Evolutionary conservation across 2,113 vertebrate species (phyloP).

Genomic region (Diadophis punctatus): DNA sequence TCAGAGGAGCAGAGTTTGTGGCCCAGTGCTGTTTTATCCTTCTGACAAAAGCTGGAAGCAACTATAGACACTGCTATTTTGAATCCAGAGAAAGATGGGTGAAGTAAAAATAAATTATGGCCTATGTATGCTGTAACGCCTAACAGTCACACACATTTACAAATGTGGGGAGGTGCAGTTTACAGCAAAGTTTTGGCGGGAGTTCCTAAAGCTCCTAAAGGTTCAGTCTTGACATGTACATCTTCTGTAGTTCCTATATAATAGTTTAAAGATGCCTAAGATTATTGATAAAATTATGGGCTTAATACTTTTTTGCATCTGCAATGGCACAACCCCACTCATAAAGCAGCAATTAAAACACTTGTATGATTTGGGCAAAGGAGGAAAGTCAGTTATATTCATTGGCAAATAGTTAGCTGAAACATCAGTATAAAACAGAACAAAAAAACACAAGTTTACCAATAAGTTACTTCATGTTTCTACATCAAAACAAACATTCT

Average conservation of each 20-base stretch:
- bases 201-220: no score
- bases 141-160: background rate
- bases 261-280: background rate
- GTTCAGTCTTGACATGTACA: background rate
- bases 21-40: background rate
- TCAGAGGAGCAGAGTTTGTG: background rate
- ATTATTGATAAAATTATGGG: background rate
- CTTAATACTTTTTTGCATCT: background rate
- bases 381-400: background rate
- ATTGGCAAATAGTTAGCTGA: background rate
- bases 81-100: background rate
- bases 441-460: background rate
- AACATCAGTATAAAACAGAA: slow-evolving; percentile 2
- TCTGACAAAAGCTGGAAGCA: background rate
- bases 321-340: background rate
- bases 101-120: background rate
- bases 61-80: background rate
- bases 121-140: background rate
- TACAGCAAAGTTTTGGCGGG: no score
- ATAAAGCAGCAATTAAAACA: background rate
- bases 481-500: background rate
- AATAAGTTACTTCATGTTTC: slow-evolving; percentile 18
- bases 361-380: background rate
- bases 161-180: background rate
- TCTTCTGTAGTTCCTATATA: background rate